Percentiles rank a stretch among this genome's conserved stretches.
Conservation (phyloP, 2,113 vertebrate genomes). For the Aix galericulata region DNA sequence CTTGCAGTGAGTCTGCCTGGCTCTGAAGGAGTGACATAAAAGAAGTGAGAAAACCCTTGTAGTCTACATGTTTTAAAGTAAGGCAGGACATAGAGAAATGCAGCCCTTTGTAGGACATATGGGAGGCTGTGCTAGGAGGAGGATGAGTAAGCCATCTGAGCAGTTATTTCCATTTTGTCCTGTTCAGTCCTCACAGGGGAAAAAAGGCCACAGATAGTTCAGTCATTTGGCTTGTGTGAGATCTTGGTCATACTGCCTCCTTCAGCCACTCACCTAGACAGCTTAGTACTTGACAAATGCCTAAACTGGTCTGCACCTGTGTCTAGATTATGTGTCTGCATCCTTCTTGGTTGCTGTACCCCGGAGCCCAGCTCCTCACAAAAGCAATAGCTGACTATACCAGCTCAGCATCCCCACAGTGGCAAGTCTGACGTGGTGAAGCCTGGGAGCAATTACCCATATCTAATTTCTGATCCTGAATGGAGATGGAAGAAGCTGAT, state of each 20-base stretch:
- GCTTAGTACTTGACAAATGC: neutral
- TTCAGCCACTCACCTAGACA: neutral
- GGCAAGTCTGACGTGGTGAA: neutral
- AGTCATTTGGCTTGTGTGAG: neutral
- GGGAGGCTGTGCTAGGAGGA: neutral
- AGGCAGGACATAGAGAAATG: neutral
- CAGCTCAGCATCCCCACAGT: neutral
- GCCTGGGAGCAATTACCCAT: fast-evolving
- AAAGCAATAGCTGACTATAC: neutral
- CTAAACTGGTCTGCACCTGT: neutral
- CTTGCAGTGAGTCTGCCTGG: neutral
- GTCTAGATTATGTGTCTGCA: neutral
- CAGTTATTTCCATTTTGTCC: neutral
- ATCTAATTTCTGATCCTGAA: neutral
- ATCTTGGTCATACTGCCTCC: neutral
- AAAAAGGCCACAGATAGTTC: neutral
- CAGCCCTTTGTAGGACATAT: neutral
- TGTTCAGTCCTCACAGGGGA: neutral
- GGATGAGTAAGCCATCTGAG: neutral
- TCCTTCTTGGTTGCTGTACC: neutral
- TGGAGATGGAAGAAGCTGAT: neutral
- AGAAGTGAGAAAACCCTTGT: neutral
- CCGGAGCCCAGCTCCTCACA: neutral
- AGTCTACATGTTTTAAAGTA: neutral
- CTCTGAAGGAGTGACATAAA: neutral